Conservation (phyloP, 2,888 invertebrate species). For the Amphipyra tragopoginis region DNA sequence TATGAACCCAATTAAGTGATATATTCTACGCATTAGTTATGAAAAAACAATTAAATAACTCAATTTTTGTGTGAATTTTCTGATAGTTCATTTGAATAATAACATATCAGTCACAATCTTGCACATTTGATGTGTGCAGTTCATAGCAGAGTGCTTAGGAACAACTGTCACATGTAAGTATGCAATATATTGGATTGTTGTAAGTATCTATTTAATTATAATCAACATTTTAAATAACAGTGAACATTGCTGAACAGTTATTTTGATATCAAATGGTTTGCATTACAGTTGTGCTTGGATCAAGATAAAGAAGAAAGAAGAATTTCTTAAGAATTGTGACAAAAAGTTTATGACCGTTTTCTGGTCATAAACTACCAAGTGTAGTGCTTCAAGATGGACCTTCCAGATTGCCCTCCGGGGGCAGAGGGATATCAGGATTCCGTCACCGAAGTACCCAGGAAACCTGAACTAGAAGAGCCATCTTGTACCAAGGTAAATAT, state of each 20-base stretch:
- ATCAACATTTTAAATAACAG: constrained; percentile 59
- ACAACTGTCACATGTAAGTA: constrained; percentile 63
- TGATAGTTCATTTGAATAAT: constrained; percentile 19
- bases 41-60: constrained; percentile 19
- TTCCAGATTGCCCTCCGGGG: constrained; percentile 87
- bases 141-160: constrained; percentile 57
- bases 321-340: constrained; percentile 66
- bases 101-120: constrained; percentile 20
- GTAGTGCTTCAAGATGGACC: constrained; percentile 86
- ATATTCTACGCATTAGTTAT: neutral
- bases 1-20: neutral
- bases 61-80: constrained; percentile 34
- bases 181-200: constrained; percentile 58
- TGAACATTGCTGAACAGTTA: constrained; percentile 31
- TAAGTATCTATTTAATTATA: constrained; percentile 79
- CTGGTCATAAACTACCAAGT: constrained; percentile 85
- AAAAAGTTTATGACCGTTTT: constrained; percentile 77
- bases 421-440: constrained; percentile 86
- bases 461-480: constrained; percentile 68
- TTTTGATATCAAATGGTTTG: constrained; percentile 67
- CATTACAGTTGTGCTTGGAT: constrained; percentile 71
- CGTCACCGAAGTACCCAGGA: constrained; percentile 80
- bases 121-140: constrained; percentile 43
- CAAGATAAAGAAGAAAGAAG: constrained; percentile 67
- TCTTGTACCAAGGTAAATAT: constrained; percentile 86